Conservation (phyloP, 2,797 vertebrate genomes). For the Hypotaenidia okinawae region DNA sequence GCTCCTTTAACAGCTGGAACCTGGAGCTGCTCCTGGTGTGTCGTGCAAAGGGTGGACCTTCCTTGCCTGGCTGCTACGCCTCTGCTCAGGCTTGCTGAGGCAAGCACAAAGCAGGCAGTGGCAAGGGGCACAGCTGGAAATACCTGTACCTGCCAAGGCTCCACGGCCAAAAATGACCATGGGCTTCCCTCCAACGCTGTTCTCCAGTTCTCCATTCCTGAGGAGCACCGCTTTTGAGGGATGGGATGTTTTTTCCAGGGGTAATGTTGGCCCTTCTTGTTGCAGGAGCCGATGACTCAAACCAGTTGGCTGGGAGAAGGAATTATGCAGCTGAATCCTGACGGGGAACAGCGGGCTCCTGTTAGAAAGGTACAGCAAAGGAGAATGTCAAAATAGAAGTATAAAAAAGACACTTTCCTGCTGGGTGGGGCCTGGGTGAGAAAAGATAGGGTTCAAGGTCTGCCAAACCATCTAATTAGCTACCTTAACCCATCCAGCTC, state of each 20-base stretch:
- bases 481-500: not conserved
- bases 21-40: not conserved
- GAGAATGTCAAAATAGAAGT: not conserved
- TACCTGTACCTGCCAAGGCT: not conserved
- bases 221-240: not conserved
- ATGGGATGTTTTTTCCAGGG: not conserved
- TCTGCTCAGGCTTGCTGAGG: not conserved
- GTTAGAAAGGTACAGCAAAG: conserved; percentile 13
- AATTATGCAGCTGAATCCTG: not conserved
- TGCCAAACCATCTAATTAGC: conserved; percentile 25
- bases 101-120: not conserved
- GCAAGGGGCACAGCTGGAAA: fast-evolving
- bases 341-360: not conserved
- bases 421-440: conserved; percentile 1
- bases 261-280: not conserved
- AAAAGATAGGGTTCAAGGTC: not conserved
- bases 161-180: fast-evolving
- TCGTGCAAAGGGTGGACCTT: conserved; percentile 21
- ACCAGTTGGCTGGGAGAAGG: not conserved
- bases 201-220: not conserved
- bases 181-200: not conserved
- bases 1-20: conserved; percentile 23
- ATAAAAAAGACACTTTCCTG: not conserved
- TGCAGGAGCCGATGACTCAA: not conserved
- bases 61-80: not conserved